phyloP scores from a whole-genome alignment of 2,797 vertebrate species.

The Rhinophrynus dorsalis region DNA sequence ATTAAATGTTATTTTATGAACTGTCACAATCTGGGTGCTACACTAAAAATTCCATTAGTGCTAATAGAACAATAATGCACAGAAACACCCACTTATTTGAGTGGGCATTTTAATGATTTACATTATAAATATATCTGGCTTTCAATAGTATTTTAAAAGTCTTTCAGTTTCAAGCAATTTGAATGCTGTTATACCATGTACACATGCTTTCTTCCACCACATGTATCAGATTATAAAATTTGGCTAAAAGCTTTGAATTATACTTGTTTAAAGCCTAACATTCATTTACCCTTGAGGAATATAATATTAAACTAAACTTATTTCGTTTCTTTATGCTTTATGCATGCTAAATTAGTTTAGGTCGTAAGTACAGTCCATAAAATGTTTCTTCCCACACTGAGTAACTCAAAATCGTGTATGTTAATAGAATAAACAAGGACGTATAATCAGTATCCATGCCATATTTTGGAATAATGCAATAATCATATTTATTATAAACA shows the following conservation, averaged over 20 bases:
- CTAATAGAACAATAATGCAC: too few relatives aligned
- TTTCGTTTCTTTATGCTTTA: slow-evolving; percentile 26
- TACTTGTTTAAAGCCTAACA: slow-evolving; percentile 32
- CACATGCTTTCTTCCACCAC: slow-evolving; percentile 5
- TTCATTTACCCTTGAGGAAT: slow-evolving; percentile 29
- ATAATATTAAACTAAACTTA: slow-evolving; percentile 30
- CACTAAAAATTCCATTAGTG: too few relatives aligned
- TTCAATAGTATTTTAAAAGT: too few relatives aligned
- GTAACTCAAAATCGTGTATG: slow-evolving; percentile 34
- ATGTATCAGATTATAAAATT: slow-evolving; percentile 33
- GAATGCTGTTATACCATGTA: too few relatives aligned
- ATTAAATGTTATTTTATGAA: too few relatives aligned
- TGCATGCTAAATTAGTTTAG: slow-evolving; percentile 35
- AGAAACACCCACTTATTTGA: too few relatives aligned
- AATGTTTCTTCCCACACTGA: slow-evolving; percentile 43
- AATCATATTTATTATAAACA: slow-evolving; percentile 66
- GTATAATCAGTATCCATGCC: slow-evolving; percentile 46
- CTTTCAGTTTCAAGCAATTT: too few relatives aligned
- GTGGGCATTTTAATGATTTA: too few relatives aligned
- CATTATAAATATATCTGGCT: too few relatives aligned
- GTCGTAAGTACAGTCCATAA: slow-evolving; percentile 34
- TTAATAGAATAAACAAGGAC: slow-evolving; percentile 43
- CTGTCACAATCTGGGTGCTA: too few relatives aligned
- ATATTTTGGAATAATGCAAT: slow-evolving; percentile 59
- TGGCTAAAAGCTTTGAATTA: slow-evolving; percentile 44